phyloP scores from a whole-genome alignment of 1,140 invertebrate genomes.

The Heterodera carotae region DNA sequence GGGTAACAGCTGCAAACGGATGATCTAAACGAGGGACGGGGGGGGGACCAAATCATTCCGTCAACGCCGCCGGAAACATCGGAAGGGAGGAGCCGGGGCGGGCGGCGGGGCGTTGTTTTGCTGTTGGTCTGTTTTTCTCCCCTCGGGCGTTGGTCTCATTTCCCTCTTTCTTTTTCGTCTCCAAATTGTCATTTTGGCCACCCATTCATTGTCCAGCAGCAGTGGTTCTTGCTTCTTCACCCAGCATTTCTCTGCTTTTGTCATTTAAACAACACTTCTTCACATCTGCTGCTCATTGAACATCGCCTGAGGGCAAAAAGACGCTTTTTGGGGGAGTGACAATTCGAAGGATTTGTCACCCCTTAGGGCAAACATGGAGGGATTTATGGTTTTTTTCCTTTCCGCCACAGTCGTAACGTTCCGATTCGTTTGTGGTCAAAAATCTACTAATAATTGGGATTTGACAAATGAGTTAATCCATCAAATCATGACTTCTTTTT shows the following conservation, averaged over 20 bases:
- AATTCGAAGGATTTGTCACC: background rate
- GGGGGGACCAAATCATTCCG: background rate
- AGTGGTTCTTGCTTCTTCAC: too few relatives aligned
- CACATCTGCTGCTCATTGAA: too few relatives aligned
- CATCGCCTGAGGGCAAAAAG: background rate
- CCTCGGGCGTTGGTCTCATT: too few relatives aligned
- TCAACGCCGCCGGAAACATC: too few relatives aligned
- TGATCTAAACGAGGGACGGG: background rate
- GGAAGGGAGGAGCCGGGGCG: too few relatives aligned
- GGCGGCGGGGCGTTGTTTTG: too few relatives aligned
- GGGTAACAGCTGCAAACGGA: background rate
- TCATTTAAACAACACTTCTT: too few relatives aligned
- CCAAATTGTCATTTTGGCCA: background rate
- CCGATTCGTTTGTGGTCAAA: background rate
- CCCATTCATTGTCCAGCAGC: too few relatives aligned
- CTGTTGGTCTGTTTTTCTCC: background rate
- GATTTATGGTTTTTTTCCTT: background rate
- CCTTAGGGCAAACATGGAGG: background rate
- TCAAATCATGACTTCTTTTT: background rate
- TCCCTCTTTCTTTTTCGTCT: background rate
- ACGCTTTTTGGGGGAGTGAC: background rate
- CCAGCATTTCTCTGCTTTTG: too few relatives aligned
- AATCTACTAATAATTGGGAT: too few relatives aligned
- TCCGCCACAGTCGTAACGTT: too few relatives aligned
- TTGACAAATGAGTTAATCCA: too few relatives aligned